A percentile compares a stretch with the other conserved stretches of the same genome.
Evolutionary conservation across 1,140 invertebrate species (phyloP).

Genomic region (Heliconius himera): DNA sequence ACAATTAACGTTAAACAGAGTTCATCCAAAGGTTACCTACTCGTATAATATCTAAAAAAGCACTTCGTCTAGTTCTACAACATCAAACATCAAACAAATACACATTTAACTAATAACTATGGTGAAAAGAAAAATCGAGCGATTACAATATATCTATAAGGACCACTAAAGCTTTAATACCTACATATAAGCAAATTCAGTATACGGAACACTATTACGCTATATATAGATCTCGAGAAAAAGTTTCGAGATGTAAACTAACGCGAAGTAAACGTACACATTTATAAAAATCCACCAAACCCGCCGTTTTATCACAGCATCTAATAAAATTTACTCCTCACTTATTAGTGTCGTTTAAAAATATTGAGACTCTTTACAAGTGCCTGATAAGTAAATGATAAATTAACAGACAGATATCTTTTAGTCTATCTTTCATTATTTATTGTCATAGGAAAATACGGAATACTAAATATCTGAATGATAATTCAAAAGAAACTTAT

Average conservation of each 20-base stretch:
- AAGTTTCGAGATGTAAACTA: conserved; percentile 56
- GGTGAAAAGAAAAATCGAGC: conserved; percentile 51
- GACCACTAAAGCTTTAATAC: conserved; percentile 65
- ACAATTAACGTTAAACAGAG: not conserved
- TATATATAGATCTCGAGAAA: conserved; percentile 58
- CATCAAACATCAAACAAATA: conserved; percentile 77
- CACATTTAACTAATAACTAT: conserved; percentile 50
- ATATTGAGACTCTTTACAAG: conserved; percentile 45
- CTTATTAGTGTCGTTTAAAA: conserved; percentile 59
- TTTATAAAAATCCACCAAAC: conserved; percentile 41
- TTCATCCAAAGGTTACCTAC: not conserved
- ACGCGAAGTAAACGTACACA: conserved; percentile 49
- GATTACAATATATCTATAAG: conserved; percentile 63
- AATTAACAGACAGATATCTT: not conserved
- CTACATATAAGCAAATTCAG: conserved; percentile 56
- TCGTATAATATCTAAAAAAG: conserved; percentile 64
- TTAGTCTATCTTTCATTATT: not conserved
- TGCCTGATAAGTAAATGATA: not conserved
- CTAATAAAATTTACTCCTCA: conserved; percentile 59
- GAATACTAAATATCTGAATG: not conserved
- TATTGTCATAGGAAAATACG: not conserved
- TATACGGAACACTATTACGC: conserved; percentile 42
- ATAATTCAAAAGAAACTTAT: not conserved
- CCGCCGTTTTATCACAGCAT: conserved; percentile 48
- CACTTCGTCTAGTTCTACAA: conserved; percentile 71